Evolutionary conservation across 1,140 invertebrate genomes (phyloP), one percentile per base, ranked within the genome.

Genomic region (Bombus sylvicola): DNA sequence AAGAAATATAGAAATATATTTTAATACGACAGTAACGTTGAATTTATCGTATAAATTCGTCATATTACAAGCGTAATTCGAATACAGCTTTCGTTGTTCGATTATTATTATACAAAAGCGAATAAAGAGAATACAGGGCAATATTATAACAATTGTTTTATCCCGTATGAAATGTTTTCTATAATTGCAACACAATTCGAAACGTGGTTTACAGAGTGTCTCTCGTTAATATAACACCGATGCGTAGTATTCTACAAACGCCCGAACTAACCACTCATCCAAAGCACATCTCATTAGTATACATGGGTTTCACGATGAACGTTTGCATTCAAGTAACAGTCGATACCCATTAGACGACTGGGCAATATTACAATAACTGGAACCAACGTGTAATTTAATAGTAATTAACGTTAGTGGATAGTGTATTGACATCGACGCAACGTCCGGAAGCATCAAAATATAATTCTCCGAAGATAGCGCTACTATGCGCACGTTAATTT

Each of bases 291-390:
- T 72, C 78, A 85, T 81, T 81, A 85, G n/a, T 34, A 74, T 85
- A 68, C 68, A 81, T 43, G 34, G n/a, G 8, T 81, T 66, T 12
- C 12, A 34, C 83, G 68, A 85, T 85, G 62, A 75, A 85, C 79
- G 84, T 68, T 41, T 37, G 18, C 71, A 81, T 81, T 81, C 59
- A 74, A 81, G 84, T 43, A 85, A 85, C 79, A 85, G 84, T 75
- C 84, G 84, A 85, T 85, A 85, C 15, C 79, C n/a, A 75, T 85
- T 81, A 81, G 69, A 85, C 39, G 59, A 81, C 78, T 75, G 79
- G 43, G 34, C 71, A 66, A 73, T 59, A 57, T 74, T 68, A 68
- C 78, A 85, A 74, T 85, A 80, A 85, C 68, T 34, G 62, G 79
- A 31, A 68, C 28, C 78, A 75, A 39, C 84, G 79, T 81, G 78